A percentile compares a stretch with the other conserved stretches of the same genome.
Evolutionary conservation across 2,113 vertebrate genomes (phyloP).

Genomic region (Perccottus glenii): DNA sequence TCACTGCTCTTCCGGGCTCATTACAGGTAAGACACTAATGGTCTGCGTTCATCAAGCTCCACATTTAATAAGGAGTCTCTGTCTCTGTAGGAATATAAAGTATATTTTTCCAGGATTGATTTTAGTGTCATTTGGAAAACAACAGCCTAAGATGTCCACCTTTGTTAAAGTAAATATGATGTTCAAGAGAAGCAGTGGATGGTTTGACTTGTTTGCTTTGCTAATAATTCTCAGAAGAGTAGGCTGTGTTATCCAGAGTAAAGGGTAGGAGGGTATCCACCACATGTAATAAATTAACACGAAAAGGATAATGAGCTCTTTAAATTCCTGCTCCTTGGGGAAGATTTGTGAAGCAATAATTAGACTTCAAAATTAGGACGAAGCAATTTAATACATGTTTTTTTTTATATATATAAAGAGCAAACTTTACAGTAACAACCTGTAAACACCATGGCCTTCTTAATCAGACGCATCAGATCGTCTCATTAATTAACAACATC

Average conservation of each 20-base stretch:
- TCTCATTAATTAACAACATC: constrained; percentile 56
- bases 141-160: too few relatives aligned
- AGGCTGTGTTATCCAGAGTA: background rate
- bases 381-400: background rate
- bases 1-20: constrained; percentile 49
- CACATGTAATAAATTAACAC: background rate
- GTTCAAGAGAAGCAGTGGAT: background rate
- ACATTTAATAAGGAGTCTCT: too few relatives aligned
- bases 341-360: constrained; percentile 1
- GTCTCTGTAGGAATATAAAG: too few relatives aligned
- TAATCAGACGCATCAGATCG: constrained; percentile 37
- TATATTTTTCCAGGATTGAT: background rate
- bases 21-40: constrained; percentile 30
- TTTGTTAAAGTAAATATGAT: background rate
- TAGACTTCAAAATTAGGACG: constrained; percentile 9
- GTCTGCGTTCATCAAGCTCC: background rate
- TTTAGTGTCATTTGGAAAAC: too few relatives aligned
- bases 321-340: background rate
- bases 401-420: background rate
- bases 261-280: background rate
- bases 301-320: background rate
- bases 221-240: background rate
- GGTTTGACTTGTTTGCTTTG: background rate
- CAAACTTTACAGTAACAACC: constrained; percentile 7
- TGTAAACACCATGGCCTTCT: constrained; percentile 3